Evolutionary conservation across 1,140 invertebrate genomes (phyloP).

Genomic region (Zophobas atratus): DNA sequence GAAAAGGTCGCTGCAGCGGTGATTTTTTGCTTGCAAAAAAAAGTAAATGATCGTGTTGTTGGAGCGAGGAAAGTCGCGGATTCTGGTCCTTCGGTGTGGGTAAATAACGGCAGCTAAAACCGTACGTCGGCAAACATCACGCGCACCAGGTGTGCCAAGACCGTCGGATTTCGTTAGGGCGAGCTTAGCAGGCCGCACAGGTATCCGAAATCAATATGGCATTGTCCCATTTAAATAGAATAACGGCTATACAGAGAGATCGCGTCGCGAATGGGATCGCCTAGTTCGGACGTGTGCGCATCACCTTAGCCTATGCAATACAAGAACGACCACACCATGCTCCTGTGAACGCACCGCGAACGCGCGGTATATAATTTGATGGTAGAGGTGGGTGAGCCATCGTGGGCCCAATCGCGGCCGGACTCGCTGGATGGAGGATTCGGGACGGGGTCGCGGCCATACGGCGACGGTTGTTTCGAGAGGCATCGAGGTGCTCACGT

Average conservation of each 20-base stretch:
- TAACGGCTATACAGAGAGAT: constrained; percentile 40
- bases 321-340: constrained; percentile 59
- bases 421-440: constrained; percentile 52
- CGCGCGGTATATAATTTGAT: not conserved
- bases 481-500: constrained; percentile 65
- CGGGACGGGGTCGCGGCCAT: constrained; percentile 58
- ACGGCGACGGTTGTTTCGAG: constrained; percentile 49
- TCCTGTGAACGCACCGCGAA: constrained; percentile 64
- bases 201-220: constrained; percentile 31
- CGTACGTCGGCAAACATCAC: constrained; percentile 5
- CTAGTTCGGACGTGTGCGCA: constrained; percentile 64
- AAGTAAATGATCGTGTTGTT: too few species aligned
- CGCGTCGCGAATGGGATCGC: constrained; percentile 61
- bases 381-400: not conserved
- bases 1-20: too few species aligned
- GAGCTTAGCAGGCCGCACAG: constrained; percentile 25
- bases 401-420: constrained; percentile 3
- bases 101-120: not conserved
- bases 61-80: too few species aligned
- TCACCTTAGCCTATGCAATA: constrained; percentile 48
- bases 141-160: constrained; percentile 21
- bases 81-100: too few species aligned
- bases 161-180: constrained; percentile 12
- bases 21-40: too few species aligned
- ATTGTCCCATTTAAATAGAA: constrained; percentile 31